A percentile compares a stretch with the other conserved stretches of the same genome.
phyloP scores from a whole-genome alignment of 1,140 invertebrate genomes.

The Carposina sasakii region DNA sequence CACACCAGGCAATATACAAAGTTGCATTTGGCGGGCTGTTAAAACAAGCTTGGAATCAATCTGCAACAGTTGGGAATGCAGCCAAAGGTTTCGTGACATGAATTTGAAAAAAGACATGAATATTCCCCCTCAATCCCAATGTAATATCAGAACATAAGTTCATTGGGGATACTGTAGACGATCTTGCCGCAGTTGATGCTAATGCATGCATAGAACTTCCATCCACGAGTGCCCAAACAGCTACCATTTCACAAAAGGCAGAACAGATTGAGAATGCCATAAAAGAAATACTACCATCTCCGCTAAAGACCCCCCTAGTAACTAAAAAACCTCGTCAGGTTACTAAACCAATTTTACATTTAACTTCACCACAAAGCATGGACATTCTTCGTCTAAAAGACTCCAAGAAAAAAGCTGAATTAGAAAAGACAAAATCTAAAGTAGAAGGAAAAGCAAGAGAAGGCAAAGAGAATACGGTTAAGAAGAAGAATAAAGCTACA shows the following conservation, averaged over 20 bases:
- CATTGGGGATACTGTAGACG: constrained; percentile 7
- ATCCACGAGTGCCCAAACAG: constrained; percentile 10
- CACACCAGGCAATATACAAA: constrained; percentile 11
- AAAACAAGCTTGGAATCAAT: constrained; percentile 30
- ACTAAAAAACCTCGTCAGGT: too few relatives aligned
- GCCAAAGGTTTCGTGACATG: constrained; percentile 37
- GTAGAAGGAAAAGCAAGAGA: too few relatives aligned
- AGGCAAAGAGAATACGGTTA: too few relatives aligned
- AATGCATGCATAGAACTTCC: too few relatives aligned
- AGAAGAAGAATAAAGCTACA: too few relatives aligned
- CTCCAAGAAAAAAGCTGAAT: too few relatives aligned
- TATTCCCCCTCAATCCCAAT: constrained; percentile 28
- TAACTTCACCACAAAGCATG: too few relatives aligned
- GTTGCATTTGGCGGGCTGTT: constrained; percentile 28
- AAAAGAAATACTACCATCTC: constrained; percentile 14
- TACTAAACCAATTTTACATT: too few relatives aligned
- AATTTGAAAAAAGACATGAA: constrained; percentile 29
- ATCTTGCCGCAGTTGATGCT: too few relatives aligned
- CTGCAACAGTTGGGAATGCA: constrained; percentile 39
- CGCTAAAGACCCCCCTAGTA: constrained; percentile 7
- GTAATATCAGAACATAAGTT: constrained; percentile 13
- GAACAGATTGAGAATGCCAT: background rate
- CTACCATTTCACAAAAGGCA: background rate
- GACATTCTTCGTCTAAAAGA: too few relatives aligned
- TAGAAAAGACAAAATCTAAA: too few relatives aligned